These are phyloP conservation scores for Drosophila kambysellisi DNA, from an alignment of 2,888 invertebrate species.

Conservation along the genomic window DNA sequence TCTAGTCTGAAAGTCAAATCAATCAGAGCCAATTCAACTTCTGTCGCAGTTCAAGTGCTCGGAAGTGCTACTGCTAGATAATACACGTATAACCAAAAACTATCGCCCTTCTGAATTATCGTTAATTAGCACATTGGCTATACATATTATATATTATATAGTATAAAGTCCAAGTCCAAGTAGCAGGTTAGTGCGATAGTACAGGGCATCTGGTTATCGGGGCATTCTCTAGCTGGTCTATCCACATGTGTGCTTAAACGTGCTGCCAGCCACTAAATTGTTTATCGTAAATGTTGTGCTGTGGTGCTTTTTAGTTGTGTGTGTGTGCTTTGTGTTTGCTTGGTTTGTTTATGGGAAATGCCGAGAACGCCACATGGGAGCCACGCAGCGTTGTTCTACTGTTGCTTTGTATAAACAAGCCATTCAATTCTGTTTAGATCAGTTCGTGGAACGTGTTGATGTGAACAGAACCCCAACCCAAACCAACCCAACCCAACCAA, in stretches of 20 bases:
- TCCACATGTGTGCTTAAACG: slow-evolving; percentile 30
- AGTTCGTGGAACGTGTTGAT: slow-evolving; percentile 45
- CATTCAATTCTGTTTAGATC: slow-evolving; percentile 47
- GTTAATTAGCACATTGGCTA: background rate
- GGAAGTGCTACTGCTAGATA: background rate
- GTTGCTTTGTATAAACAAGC: slow-evolving; percentile 47
- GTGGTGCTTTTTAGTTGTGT: slow-evolving; percentile 44
- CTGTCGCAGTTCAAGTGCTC: background rate
- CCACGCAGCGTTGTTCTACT: slow-evolving; percentile 8
- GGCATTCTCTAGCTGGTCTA: background rate
- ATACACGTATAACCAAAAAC: background rate
- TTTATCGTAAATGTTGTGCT: slow-evolving; percentile 69
- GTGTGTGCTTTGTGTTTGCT: slow-evolving; percentile 40
- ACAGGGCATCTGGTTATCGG: slow-evolving; percentile 17
- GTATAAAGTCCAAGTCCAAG: background rate
- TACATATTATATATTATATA: background rate
- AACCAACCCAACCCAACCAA: background rate
- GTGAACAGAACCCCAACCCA: slow-evolving; percentile 10
- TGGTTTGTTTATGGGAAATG: slow-evolving; percentile 55
- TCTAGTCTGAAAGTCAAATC: background rate
- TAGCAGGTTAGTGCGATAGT: background rate
- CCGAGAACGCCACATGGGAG: slow-evolving; percentile 62
- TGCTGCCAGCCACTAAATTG: slow-evolving; percentile 59
- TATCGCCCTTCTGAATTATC: background rate
- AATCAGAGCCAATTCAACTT: background rate